A percentile compares a stretch with the other conserved stretches of the same genome.
phyloP scores from a whole-genome alignment of 2,888 invertebrate genomes.

The Dromius quadrimaculatus region DNA sequence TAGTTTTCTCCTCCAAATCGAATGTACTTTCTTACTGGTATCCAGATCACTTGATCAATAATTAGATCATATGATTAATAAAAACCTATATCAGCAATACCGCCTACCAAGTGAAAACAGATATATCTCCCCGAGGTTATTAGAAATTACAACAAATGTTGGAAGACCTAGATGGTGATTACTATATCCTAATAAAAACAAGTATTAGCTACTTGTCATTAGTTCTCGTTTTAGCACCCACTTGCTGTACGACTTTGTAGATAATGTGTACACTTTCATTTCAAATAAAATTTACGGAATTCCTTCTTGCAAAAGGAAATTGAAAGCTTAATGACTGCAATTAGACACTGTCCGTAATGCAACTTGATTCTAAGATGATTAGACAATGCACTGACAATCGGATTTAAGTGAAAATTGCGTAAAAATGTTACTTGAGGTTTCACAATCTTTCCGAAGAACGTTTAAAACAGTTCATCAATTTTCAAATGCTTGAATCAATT shows the following conservation, averaged over 20 bases:
- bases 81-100: neutral
- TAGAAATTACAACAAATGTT: neutral
- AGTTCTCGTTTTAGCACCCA: neutral
- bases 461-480: no score
- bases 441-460: no score
- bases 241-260: neutral
- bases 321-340: conserved; percentile 6
- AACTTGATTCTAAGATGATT: no score
- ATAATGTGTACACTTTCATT: neutral
- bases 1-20: neutral
- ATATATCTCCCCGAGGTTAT: neutral
- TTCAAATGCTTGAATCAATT: no score
- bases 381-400: neutral
- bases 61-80: conserved; percentile 14
- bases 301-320: neutral
- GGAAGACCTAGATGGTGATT: neutral
- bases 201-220: neutral
- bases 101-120: neutral
- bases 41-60: conserved; percentile 26
- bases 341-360: conserved; percentile 3
- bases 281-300: neutral
- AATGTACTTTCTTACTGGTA: conserved; percentile 4
- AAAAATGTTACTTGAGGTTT: no score
- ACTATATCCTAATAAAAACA: neutral
- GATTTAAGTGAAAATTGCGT: neutral